Evolutionary conservation across 2,113 vertebrate genomes (phyloP), one percentile per base, ranked within the genome.

Genomic region (Casuarius casuarius): DNA sequence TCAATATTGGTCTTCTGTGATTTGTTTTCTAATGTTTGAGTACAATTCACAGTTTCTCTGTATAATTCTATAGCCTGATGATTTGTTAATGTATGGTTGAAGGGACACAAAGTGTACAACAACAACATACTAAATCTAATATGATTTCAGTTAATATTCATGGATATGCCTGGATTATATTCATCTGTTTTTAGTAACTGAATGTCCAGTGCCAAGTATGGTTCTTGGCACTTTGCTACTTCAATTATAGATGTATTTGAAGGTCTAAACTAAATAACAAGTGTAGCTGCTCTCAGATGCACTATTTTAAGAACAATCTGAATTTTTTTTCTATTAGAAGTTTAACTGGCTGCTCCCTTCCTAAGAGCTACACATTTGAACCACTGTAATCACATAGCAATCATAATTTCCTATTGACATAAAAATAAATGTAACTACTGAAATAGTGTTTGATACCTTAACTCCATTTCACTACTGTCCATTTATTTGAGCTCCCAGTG

Each of bases 381-480:
- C 63, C 56, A 62, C 48, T 62, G 42, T 74, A 81, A 92, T 84
- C 44, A 89, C 7, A 4, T 29, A 92, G 56, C 54, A 86, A 78
- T 94, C 26, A 54, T 90, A 93, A 67, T 68, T 22, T 89, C 46
- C 51, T 81, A n/a, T 29, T 58, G 77, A 94, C 66, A 83, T 77
- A 77, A 95, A 90, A 31, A 65, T 71, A 92, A 95, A 89, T 38
- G 26, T 82, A 94, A 91, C 83, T 62, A 81, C 51, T 86, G 54
- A 85, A 85, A 70, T 6, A 56, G 10, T 44, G 21, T 58, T 19
- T 51, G 61, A 76, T 21, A 87, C 26, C 56, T 89, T 82, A 87
- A 26, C 28, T 89, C 49, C 9, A 52, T 93, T 97, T 87, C 54
- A 42, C 23, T 77, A 4, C 56, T 75, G 44, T 77, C 10, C 1